Conservation (phyloP, 2,888 invertebrate genomes). For the Ennomos quercinarius region DNA sequence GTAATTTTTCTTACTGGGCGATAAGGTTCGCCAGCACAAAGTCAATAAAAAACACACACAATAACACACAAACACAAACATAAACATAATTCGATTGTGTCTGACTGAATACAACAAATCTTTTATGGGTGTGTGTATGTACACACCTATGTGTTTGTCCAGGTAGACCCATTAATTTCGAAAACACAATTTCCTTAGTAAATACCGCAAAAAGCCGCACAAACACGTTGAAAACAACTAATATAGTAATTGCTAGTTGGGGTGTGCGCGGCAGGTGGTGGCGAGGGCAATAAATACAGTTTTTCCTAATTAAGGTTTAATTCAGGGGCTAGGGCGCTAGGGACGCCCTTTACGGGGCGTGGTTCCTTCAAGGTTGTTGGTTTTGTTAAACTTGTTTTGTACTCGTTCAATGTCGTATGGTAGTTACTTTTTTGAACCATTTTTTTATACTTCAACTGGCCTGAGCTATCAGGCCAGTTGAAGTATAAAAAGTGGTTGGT, state of each 20-base stretch:
- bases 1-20: too few relatives aligned
- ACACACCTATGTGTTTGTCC: too few relatives aligned
- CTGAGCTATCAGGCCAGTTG: too few relatives aligned
- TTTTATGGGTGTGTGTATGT: too few relatives aligned
- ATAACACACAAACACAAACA: too few relatives aligned
- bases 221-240: slow-evolving; percentile 31
- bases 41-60: neutral
- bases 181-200: slow-evolving; percentile 6
- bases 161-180: neutral
- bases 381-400: neutral
- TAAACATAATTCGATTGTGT: neutral
- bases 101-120: too few relatives aligned
- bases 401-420: neutral
- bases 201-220: slow-evolving; percentile 20
- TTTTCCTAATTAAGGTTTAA: slow-evolving; percentile 83
- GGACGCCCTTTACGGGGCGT: slow-evolving; percentile 27
- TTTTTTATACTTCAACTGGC: too few relatives aligned
- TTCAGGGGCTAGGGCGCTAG: slow-evolving; percentile 50
- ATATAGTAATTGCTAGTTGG: slow-evolving; percentile 37
- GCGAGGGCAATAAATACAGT: slow-evolving; percentile 77
- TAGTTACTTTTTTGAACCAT: neutral
- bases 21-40: too few relatives aligned
- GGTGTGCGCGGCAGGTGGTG: slow-evolving; percentile 60
- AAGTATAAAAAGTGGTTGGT: too few relatives aligned
- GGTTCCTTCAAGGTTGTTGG: slow-evolving; percentile 11